Evolutionary conservation across 2,113 vertebrate genomes (phyloP).

Genomic region (Pundamilia nyererei): DNA sequence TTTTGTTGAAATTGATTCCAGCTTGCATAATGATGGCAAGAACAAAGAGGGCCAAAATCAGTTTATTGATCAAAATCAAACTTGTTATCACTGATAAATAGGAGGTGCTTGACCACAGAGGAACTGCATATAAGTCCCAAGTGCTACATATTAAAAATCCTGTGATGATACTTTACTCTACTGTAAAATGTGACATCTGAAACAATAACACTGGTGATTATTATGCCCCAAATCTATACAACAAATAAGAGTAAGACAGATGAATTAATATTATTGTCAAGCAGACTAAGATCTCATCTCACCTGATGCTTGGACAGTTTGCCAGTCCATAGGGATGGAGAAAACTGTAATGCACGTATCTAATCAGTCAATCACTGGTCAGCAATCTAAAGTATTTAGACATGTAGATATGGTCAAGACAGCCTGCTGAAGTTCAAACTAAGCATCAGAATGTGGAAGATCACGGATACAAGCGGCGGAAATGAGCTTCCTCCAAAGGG

Average conservation of each 20-base stretch:
- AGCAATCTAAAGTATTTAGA: not conserved
- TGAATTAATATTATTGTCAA: not conserved
- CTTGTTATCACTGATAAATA: not conserved
- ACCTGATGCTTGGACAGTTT: not conserved
- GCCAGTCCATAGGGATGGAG: not conserved
- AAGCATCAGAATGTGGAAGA: not conserved
- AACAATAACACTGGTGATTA: not conserved
- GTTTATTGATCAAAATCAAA: not conserved
- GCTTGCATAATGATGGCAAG: not conserved
- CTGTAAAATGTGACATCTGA: not conserved
- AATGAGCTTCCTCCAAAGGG: not conserved
- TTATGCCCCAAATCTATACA: not conserved
- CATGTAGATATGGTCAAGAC: not conserved
- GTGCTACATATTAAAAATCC: not conserved
- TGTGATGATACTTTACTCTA: not conserved
- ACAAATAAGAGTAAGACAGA: not conserved
- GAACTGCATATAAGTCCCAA: not conserved
- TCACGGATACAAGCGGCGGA: fast-evolving
- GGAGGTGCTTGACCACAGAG: not conserved
- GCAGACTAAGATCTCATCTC: not conserved
- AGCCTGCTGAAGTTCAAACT: not conserved
- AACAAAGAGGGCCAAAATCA: not conserved
- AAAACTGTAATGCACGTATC: not conserved
- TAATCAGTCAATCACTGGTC: not conserved
- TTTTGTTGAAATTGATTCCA: not conserved